Conservation (phyloP, 2,888 invertebrate genomes). For the Dione vanillae region DNA sequence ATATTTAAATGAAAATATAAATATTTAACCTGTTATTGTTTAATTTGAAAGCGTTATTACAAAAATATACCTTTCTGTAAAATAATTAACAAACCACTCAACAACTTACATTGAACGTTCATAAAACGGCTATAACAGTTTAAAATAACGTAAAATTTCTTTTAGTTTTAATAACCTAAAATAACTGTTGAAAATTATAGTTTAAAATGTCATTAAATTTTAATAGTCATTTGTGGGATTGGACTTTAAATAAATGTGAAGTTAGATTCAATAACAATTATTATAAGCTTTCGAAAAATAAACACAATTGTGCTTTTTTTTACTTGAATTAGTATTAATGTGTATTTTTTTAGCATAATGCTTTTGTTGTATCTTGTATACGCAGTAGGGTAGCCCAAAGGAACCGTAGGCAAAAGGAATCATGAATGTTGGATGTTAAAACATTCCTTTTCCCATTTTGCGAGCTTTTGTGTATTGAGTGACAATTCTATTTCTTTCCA, state of each 20-base stretch:
- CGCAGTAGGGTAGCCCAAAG: no score
- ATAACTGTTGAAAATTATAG: constrained; percentile 12
- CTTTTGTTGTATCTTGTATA: no score
- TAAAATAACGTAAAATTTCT: not conserved
- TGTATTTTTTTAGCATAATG: no score
- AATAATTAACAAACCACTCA: constrained; percentile 10
- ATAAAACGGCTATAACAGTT: constrained; percentile 8
- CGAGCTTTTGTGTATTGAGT: no score
- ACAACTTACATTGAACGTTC: constrained; percentile 4
- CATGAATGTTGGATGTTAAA: no score
- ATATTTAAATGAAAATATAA: not conserved
- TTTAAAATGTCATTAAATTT: constrained; percentile 1
- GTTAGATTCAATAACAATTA: not conserved
- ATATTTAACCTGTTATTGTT: not conserved
- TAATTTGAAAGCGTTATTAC: not conserved
- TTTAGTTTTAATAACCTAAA: constrained; percentile 6
- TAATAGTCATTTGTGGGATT: constrained; percentile 8
- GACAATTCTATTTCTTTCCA: no score
- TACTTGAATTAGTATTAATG: no score
- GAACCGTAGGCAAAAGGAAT: no score
- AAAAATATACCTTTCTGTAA: not conserved
- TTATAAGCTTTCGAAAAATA: no score
- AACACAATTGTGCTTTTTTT: no score
- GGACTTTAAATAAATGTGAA: not conserved
- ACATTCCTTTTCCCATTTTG: no score